phyloP scores from a whole-genome alignment of 2,113 vertebrate genomes.

The Antechinus stuartii region DNA sequence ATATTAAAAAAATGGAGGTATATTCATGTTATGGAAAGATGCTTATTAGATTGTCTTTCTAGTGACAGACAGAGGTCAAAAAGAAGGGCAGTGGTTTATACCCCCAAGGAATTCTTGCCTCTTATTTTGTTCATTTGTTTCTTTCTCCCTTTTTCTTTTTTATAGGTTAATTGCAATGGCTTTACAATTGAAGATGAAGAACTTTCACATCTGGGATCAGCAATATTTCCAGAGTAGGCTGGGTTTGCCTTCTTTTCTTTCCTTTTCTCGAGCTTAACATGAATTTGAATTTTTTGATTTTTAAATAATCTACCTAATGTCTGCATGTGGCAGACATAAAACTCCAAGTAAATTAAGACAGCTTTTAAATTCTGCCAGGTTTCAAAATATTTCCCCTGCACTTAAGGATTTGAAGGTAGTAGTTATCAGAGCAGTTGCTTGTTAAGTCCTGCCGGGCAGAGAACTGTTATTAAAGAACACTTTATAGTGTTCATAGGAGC shows the following conservation, averaged over 20 bases:
- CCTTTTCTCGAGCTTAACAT: conserved; percentile 47
- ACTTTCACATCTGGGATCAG: conserved; percentile 94
- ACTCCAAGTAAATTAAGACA: conserved; percentile 66
- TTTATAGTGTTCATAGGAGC: conserved; percentile 21
- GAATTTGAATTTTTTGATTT: conserved; percentile 53
- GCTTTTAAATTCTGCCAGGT: conserved; percentile 65
- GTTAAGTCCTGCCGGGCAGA: conserved; percentile 47
- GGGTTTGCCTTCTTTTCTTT: conserved; percentile 56
- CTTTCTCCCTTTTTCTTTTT: not conserved
- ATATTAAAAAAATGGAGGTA: not conserved
- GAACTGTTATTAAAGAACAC: conserved; percentile 55
- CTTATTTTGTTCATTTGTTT: not conserved
- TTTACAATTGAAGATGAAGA: conserved; percentile 98
- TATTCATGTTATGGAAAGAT: not conserved
- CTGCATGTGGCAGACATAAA: conserved; percentile 41
- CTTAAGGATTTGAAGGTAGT: conserved; percentile 57
- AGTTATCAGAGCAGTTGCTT: conserved; percentile 55
- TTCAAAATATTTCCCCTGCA: conserved; percentile 71
- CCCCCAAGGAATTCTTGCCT: not conserved
- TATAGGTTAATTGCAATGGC: conserved; percentile 94
- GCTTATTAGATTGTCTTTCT: not conserved
- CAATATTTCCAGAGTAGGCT: conserved; percentile 95
- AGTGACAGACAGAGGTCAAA: not conserved
- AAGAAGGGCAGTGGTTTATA: not conserved
- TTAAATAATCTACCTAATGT: conserved; percentile 50